phyloP scores from a whole-genome alignment of 2,113 vertebrate species.

The Peromyscus maniculatus region DNA sequence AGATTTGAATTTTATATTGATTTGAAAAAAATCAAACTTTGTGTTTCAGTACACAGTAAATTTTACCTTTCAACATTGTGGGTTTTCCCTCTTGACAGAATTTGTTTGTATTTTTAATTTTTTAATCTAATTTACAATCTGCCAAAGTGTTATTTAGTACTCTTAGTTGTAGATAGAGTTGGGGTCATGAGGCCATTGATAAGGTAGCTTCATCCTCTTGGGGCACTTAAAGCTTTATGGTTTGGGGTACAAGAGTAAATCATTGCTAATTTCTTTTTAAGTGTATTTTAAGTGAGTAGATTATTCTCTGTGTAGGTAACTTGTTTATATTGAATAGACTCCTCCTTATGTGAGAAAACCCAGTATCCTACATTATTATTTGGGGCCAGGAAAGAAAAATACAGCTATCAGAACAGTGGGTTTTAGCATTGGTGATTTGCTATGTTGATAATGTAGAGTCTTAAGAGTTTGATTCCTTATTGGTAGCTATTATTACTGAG shows the following conservation, averaged over 20 bases:
- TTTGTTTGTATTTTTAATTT: slow-evolving; percentile 84
- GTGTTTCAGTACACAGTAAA: background rate
- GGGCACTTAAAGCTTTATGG: slow-evolving; percentile 73
- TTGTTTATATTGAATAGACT: slow-evolving; percentile 25
- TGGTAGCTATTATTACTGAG: background rate
- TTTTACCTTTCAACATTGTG: slow-evolving; percentile 45
- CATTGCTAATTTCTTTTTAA: slow-evolving; percentile 74
- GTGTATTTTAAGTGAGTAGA: background rate
- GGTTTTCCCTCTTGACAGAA: slow-evolving; percentile 75
- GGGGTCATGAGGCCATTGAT: slow-evolving; percentile 82
- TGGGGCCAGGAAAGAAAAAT: background rate
- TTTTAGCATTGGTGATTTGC: slow-evolving; percentile 43
- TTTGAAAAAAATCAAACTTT: slow-evolving; percentile 1
- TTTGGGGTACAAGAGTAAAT: slow-evolving; percentile 37
- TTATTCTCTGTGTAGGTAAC: background rate
- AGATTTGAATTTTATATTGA: slow-evolving; percentile 58
- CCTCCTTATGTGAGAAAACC: slow-evolving; percentile 35
- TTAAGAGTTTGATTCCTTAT: slow-evolving; percentile 59
- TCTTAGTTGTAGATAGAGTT: slow-evolving; percentile 87
- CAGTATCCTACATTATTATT: slow-evolving; percentile 47
- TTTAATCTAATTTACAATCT: slow-evolving; percentile 80
- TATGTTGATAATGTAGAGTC: slow-evolving; percentile 38
- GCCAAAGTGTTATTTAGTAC: slow-evolving; percentile 81
- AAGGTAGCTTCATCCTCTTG: slow-evolving; percentile 60
- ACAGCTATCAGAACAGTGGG: slow-evolving; percentile 58